phyloP scores from a whole-genome alignment of 1,140 invertebrate genomes.

The Achatina immaculata region DNA sequence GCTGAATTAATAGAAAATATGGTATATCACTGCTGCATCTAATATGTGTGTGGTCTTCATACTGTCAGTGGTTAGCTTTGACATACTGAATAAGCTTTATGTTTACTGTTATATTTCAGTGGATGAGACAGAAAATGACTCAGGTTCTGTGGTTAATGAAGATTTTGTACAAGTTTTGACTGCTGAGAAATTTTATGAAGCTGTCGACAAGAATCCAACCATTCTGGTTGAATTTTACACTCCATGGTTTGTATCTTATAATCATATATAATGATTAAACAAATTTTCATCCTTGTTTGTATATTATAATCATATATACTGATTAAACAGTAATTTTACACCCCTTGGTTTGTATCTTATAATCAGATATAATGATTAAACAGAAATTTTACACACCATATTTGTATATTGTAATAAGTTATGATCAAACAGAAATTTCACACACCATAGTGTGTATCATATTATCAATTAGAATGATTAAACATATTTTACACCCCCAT shows the following conservation, averaged over 20 bases:
- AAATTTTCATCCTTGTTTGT: not conserved
- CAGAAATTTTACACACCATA: too few species aligned
- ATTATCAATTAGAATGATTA: too few species aligned
- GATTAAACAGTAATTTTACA: not conserved
- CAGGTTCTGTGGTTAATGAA: constrained; percentile 62
- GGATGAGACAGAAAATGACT: constrained; percentile 45
- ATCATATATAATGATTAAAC: not conserved
- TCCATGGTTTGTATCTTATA: constrained; percentile 69
- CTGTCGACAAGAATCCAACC: constrained; percentile 64
- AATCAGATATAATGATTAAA: too few species aligned
- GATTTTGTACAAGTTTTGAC: constrained; percentile 72
- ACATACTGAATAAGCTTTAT: too few species aligned
- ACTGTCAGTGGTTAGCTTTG: too few species aligned
- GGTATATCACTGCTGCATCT: too few species aligned
- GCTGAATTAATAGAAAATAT: too few species aligned
- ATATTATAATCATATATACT: not conserved
- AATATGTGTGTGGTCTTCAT: too few species aligned
- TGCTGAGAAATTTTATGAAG: constrained; percentile 71
- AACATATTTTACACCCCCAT: too few species aligned
- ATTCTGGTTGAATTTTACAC: constrained; percentile 75
- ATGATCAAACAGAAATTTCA: too few species aligned
- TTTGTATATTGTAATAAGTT: too few species aligned
- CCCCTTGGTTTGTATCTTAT: not conserved
- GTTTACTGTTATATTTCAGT: constrained; percentile 11
- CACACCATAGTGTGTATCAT: too few species aligned